phyloP scores from a whole-genome alignment of 2,888 invertebrate species.

The Xylocampa areola region DNA sequence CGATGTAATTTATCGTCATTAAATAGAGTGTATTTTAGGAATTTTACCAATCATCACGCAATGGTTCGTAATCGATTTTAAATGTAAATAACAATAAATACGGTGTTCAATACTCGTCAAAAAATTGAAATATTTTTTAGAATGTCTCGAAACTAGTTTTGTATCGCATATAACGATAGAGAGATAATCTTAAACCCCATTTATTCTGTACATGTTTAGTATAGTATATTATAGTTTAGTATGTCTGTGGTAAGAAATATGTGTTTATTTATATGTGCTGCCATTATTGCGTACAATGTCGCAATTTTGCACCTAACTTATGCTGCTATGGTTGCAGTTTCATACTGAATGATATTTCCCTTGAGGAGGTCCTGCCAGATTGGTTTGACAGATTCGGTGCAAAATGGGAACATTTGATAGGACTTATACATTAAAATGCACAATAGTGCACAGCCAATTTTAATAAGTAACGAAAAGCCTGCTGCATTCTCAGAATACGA shows the following conservation, averaged over 20 bases:
- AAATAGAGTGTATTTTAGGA: slow-evolving; percentile 41
- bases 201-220: slow-evolving; percentile 63
- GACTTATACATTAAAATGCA: slow-evolving; percentile 19
- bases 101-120: slow-evolving; percentile 74
- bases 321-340: slow-evolving; percentile 16
- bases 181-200: slow-evolving; percentile 74
- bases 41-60: slow-evolving; percentile 33
- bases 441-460: slow-evolving; percentile 26
- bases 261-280: slow-evolving; percentile 50
- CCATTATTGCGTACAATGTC: slow-evolving; percentile 25
- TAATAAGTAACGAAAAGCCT: slow-evolving; percentile 9
- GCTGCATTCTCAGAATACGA: slow-evolving; percentile 4
- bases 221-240: slow-evolving; percentile 57
- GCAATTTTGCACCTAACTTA: slow-evolving; percentile 14
- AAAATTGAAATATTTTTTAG: slow-evolving; percentile 62
- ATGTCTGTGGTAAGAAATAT: slow-evolving; percentile 52
- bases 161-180: slow-evolving; percentile 69
- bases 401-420: slow-evolving; percentile 15
- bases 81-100: slow-evolving; percentile 70
- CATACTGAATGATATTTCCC: slow-evolving; percentile 9
- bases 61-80: slow-evolving; percentile 55
- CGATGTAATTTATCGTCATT: slow-evolving; percentile 40
- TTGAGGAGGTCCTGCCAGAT: slow-evolving; percentile 23
- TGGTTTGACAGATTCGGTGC: slow-evolving; percentile 4
- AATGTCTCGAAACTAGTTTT: slow-evolving; percentile 73